Evolutionary conservation across 2,888 invertebrate genomes (phyloP).

Genomic region (Lasioglossum oenotherae): DNA sequence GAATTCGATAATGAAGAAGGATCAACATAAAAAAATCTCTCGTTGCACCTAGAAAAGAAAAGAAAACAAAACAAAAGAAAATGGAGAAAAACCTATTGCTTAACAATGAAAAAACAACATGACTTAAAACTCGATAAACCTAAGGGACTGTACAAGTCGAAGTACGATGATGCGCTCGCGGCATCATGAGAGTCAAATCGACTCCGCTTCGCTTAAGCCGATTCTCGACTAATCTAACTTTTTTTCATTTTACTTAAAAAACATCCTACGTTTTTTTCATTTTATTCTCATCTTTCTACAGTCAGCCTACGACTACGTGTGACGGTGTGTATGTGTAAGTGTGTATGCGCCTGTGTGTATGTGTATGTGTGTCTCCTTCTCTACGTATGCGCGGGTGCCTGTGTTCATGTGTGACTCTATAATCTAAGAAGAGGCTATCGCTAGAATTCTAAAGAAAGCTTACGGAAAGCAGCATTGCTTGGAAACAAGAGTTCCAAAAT

Average conservation of each 20-base stretch:
- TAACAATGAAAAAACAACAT: slow-evolving; percentile 81
- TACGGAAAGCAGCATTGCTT: slow-evolving; percentile 79
- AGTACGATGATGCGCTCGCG: slow-evolving; percentile 76
- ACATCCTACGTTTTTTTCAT: slow-evolving; percentile 78
- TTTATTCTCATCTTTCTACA: slow-evolving; percentile 69
- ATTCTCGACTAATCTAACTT: slow-evolving; percentile 72
- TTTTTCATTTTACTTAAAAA: slow-evolving; percentile 77
- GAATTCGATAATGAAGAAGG: background rate
- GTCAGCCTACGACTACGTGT: slow-evolving; percentile 67
- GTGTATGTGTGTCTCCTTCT: background rate
- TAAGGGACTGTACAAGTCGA: slow-evolving; percentile 81
- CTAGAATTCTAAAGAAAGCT: slow-evolving; percentile 79
- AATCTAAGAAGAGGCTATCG: slow-evolving; percentile 76
- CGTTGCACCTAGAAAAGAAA: slow-evolving; percentile 64
- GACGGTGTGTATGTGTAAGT: background rate
- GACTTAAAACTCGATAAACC: slow-evolving; percentile 80
- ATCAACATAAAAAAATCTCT: slow-evolving; percentile 54
- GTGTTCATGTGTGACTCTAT: slow-evolving; percentile 63
- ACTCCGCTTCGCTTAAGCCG: slow-evolving; percentile 78
- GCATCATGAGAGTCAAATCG: slow-evolving; percentile 73
- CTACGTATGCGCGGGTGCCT: background rate
- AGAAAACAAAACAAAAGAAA: slow-evolving; percentile 35
- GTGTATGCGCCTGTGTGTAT: background rate
- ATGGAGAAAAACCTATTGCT: slow-evolving; percentile 55
- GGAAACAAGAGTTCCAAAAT: slow-evolving; percentile 61